Evolutionary conservation across 2,113 vertebrate species (phyloP), one percentile per base, ranked within the genome.

Genomic region (Petromus typicus): DNA sequence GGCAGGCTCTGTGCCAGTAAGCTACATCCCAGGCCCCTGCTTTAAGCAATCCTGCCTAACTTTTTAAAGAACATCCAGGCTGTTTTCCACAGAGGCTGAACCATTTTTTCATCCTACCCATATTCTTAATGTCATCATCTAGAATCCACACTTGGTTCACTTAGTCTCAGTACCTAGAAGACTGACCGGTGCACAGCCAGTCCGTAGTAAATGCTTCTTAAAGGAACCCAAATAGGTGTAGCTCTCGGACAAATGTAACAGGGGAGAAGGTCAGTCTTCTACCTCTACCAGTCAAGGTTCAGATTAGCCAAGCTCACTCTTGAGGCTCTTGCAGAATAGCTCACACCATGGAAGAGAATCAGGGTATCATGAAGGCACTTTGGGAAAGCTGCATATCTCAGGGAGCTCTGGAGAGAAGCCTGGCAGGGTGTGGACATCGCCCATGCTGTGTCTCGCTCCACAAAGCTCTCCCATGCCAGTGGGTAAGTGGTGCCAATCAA

Each of bases 371-470:
- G 79, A 40, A 86, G 48, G 12, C 25, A 22, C 59, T 56, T 61
- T 2, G 25, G 57, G 22, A 27, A 69, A 84, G 34, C 48, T 16
- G 25, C 2, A 34, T 7, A 73, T 87, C 34, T 78, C 63, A n/a
- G 83, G 76, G n/a, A 17, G 59, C 69, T 45, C n/a, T 0, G 34
- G 51, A 85, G 14, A 78, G 64, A 80, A 69, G 45, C 8, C 86
- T 17, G 37, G 17, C 16, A 13, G 48, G 30, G 4, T n/a, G 1
- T 43, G 40, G 78, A 3, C 51, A 20, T 37, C 4, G 4, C 54
- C 30, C 6, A n/a, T 0, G 0, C 32, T 54, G 12, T 3, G 0
- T 61, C 61, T 22, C 2, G 22, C 40, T 43, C 40, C 89, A 37
- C 0, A 0, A 86, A 73, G 3, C 25, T 48, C 34, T 7, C 30